Evolutionary conservation across 2,888 invertebrate genomes (phyloP), one percentile per base, ranked within the genome.

Genomic region (Synanthedon myopaeformis): DNA sequence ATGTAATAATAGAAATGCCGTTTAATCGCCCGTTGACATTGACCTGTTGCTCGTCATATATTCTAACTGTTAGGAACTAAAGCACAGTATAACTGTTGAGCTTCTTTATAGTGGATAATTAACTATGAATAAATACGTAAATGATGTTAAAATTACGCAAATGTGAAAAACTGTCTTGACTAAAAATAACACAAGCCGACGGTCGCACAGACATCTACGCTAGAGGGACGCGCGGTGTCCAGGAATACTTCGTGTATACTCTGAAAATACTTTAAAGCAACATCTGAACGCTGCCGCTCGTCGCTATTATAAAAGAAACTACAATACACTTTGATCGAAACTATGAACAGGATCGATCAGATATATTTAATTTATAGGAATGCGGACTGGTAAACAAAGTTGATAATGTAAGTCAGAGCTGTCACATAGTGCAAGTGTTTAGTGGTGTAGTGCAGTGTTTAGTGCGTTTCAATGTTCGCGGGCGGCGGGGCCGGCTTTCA

Each of bases 401-500:
- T 19, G 23, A 49, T 49, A 49, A 19, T 35, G 17, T 23, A 28
- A 35, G 13, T 51, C 23, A 28, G n/a, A n/a, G 41, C 41, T 51
- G 28, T 51, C 17, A n/a, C 51, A n/a, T 17, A 51, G 41, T 51
- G 17, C 45, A 52, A 42, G 42, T 42, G 49, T 41, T 41, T 6
- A 17, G 42, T 17, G n/a, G 53, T 35, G 19, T 41, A 3, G 19
- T 14, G 23, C 53, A 53, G 54, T 55, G 54, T 57, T 53, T 54
- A 53, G 55, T 57, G 57, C 50, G 53, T 51, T 59, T 69, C 67
- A 60, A 85, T 85, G 85, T 84, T 85, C 57, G 84, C 84, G 61
- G 83, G 84, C 3, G 83, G 83, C 8, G 84, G 83, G 28, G 83
- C 84, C 10, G 84, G 83, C 8, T 83, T 84, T 57, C 84, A 84